phyloP scores from a whole-genome alignment of 30 jellyfish, hydroid and myxozoan genomes.

The Hydractinia symbiolongicarpus region DNA sequence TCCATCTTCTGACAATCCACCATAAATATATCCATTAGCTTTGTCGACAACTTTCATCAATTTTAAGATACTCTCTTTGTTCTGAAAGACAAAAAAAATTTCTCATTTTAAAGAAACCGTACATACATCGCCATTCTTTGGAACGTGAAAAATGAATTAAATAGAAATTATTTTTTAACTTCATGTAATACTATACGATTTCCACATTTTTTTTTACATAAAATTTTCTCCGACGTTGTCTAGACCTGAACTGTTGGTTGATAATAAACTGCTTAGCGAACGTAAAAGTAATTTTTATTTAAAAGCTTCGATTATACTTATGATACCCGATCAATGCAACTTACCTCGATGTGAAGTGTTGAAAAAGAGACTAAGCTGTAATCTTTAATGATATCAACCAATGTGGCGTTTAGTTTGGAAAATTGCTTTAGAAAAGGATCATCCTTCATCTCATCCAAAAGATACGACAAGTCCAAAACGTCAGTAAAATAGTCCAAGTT shows the following conservation, averaged over 20 bases:
- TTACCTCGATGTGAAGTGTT: conserved; percentile 75
- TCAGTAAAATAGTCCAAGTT: conserved; percentile 82
- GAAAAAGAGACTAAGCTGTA: conserved; percentile 91
- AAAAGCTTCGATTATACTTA: too few relatives aligned
- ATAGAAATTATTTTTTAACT: too few relatives aligned
- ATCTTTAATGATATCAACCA: conserved; percentile 76
- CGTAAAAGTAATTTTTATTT: too few relatives aligned
- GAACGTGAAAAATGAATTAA: not conserved
- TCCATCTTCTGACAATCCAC: conserved; percentile 36
- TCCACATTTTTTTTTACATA: too few relatives aligned
- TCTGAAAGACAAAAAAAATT: conserved; percentile 32
- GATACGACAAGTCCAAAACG: conserved; percentile 74
- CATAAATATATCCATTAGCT: conserved; percentile 94
- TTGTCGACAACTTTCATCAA: conserved; percentile 61
- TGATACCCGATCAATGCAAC: not conserved
- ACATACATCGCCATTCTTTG: too few relatives aligned
- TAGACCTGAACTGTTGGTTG: too few relatives aligned
- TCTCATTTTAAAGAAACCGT: too few relatives aligned
- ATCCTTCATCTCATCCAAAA: conserved; percentile 47
- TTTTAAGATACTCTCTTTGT: conserved; percentile 67
- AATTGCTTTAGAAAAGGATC: conserved; percentile 61
- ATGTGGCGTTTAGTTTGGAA: conserved; percentile 60
- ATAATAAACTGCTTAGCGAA: too few relatives aligned
- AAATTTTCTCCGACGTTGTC: too few relatives aligned
- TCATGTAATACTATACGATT: too few relatives aligned